Evolutionary conservation across 1,140 invertebrate species (phyloP).

Genomic region (Mycetomoellerius zeteki): DNA sequence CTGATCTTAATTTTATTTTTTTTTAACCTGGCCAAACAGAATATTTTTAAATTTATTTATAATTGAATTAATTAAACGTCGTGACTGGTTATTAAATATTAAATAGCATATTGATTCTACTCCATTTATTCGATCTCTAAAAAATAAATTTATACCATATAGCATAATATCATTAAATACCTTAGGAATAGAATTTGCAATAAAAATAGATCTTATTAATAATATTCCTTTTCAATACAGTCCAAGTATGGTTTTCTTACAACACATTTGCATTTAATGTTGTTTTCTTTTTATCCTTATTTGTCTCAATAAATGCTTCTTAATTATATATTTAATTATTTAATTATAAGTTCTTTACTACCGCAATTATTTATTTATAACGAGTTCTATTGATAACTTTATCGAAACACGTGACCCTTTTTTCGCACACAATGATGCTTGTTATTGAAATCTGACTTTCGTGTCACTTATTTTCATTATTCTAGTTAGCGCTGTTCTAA

Average conservation of each 20-base stretch:
- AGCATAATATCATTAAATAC: slow-evolving; percentile 7
- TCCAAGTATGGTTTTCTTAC: background rate
- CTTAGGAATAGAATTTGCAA: background rate
- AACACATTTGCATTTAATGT: background rate
- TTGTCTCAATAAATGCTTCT: slow-evolving; percentile 4
- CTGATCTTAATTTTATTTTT: background rate
- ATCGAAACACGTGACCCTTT: background rate
- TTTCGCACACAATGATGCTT: background rate
- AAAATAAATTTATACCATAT: slow-evolving; percentile 12
- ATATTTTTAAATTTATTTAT: background rate
- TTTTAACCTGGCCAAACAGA: background rate
- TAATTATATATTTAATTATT: background rate
- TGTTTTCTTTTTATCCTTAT: background rate
- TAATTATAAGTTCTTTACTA: background rate
- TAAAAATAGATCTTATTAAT: slow-evolving; percentile 12
- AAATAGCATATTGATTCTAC: background rate
- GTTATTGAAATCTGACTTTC: background rate
- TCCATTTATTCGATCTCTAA: background rate
- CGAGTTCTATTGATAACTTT: background rate
- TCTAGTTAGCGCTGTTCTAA: slow-evolving; percentile 15
- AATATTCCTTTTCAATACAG: background rate
- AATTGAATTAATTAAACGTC: background rate
- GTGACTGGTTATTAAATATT: background rate
- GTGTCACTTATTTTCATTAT: slow-evolving; percentile 51
- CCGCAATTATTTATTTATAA: background rate